These are phyloP conservation scores for Scolopax mira DNA, from an alignment of 2,113 vertebrate species.

Conservation along the genomic window DNA sequence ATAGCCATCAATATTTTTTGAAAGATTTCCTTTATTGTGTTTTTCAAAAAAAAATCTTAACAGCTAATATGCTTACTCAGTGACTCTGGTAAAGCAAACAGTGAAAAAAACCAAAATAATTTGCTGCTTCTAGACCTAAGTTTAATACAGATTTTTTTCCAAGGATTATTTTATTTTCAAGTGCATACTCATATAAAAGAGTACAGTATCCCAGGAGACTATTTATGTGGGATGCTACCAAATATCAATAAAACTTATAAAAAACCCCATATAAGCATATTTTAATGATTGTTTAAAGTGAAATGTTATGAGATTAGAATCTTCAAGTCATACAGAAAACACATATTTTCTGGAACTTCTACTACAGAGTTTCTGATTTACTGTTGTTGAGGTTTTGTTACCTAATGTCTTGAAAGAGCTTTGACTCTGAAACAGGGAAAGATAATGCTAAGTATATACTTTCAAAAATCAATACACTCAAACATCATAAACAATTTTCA, in stretches of 20 bases:
- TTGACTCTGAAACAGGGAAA: not conserved
- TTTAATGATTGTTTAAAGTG: not conserved
- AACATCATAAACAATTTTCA: not conserved
- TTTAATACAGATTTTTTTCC: not conserved
- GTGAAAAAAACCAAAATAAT: not conserved
- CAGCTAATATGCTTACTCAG: not conserved
- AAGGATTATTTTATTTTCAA: not conserved
- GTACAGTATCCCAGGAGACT: not conserved
- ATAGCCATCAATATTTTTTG: not conserved
- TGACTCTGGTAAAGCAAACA: not conserved
- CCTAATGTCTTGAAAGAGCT: not conserved
- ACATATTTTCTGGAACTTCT: not conserved
- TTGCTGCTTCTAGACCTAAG: not conserved
- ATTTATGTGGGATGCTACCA: not conserved
- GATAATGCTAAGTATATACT: not conserved
- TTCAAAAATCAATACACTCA: not conserved
- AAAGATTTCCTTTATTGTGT: accelerated
- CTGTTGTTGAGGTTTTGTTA: not conserved
- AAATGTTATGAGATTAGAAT: not conserved
- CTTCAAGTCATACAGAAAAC: not conserved
- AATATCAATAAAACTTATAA: not conserved
- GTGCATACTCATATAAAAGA: not conserved
- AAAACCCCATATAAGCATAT: not conserved
- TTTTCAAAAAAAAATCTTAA: not conserved
- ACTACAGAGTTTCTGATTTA: not conserved